A percentile compares a stretch with the other conserved stretches of the same genome.
Evolutionary conservation across 1,140 invertebrate species (phyloP).

Genomic region (Tigriopus japonicus): DNA sequence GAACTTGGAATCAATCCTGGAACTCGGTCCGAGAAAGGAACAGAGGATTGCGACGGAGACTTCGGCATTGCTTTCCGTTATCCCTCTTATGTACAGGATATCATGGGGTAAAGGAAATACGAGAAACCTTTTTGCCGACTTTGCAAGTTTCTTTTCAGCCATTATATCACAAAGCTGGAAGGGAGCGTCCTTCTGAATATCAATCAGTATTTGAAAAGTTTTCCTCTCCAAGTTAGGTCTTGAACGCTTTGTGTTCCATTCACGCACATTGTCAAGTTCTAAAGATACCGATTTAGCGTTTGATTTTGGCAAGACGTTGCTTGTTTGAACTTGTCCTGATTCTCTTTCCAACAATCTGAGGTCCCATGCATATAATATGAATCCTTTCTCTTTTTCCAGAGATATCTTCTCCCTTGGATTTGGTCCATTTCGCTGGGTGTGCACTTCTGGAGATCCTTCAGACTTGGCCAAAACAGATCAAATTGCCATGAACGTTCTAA

Average conservation of each 20-base stretch:
- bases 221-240: no score
- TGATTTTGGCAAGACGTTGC: slow-evolving; percentile 2
- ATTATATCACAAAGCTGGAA: no score
- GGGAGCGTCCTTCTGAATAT: no score
- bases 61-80: slow-evolving; percentile 25
- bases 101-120: slow-evolving; percentile 35
- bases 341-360: no score
- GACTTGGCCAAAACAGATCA: slow-evolving; percentile 40
- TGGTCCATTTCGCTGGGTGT: slow-evolving; percentile 52
- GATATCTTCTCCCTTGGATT: slow-evolving; percentile 50
- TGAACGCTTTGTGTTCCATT: no score
- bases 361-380: no score
- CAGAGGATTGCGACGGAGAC: neutral
- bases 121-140: no score
- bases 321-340: neutral
- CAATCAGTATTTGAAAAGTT: no score
- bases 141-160: no score
- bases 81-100: slow-evolving; percentile 48
- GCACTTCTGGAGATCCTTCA: slow-evolving; percentile 33
- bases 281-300: no score
- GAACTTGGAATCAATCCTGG: no score
- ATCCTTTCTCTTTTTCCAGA: slow-evolving; percentile 22
- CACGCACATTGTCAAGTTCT: no score
- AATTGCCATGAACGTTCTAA: slow-evolving; percentile 34
- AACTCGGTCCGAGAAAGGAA: neutral